Evolutionary conservation across 2,797 vertebrate species (phyloP).

Genomic region (Phataginus tetradactyla): DNA sequence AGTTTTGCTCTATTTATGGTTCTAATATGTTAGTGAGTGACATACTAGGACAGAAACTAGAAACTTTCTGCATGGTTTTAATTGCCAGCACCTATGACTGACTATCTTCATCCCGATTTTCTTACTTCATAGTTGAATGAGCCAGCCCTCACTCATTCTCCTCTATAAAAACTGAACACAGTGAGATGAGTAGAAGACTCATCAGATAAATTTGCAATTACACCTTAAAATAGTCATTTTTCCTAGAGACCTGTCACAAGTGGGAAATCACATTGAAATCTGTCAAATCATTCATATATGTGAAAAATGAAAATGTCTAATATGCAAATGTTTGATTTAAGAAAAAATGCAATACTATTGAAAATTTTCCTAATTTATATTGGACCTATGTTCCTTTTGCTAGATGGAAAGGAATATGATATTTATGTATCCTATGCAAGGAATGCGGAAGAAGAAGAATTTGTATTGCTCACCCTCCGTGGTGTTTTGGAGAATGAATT

Average conservation of each 20-base stretch:
- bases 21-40: background rate
- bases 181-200: background rate
- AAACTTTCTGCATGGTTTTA: constrained; percentile 28
- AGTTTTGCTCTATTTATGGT: constrained; percentile 6
- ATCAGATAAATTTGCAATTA: background rate
- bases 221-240: background rate
- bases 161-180: background rate
- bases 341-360: background rate
- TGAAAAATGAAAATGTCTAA: background rate
- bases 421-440: constrained; percentile 97
- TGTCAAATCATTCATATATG: background rate
- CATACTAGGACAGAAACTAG: background rate
- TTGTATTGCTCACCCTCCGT: constrained; percentile 93
- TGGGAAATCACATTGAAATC: background rate
- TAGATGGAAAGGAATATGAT: constrained; percentile 97
- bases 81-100: background rate
- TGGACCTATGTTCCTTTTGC: constrained; percentile 33
- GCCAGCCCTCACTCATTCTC: background rate
- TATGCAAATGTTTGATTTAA: background rate
- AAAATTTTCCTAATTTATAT: constrained; percentile 30
- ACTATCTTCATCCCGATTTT: background rate
- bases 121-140: background rate
- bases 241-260: background rate
- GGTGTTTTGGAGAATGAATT: constrained; percentile 95
- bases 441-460: constrained; percentile 95